Evolutionary conservation across 2,888 invertebrate species (phyloP).

Genomic region (Drosophila maculinotata): DNA sequence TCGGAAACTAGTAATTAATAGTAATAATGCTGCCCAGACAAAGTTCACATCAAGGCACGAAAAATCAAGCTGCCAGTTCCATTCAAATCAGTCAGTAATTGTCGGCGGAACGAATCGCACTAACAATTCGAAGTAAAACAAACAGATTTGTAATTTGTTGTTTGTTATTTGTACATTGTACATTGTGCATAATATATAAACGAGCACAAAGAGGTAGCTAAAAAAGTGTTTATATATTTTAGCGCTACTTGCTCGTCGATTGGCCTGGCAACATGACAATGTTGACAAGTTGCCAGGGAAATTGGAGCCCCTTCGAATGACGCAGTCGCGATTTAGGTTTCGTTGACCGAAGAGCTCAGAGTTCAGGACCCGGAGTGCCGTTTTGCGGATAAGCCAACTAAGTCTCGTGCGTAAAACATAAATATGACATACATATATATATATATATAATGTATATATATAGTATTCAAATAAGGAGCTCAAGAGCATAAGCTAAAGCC

Average conservation of each 20-base stretch:
- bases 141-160: slow-evolving; percentile 15
- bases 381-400: slow-evolving; percentile 15
- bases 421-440: too few species aligned
- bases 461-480: not conserved
- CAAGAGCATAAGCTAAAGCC: slow-evolving; percentile 32
- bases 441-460: too few species aligned
- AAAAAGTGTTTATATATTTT: slow-evolving; percentile 15
- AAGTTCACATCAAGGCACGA: slow-evolving; percentile 48
- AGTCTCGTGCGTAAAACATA: slow-evolving; percentile 63
- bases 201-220: slow-evolving; percentile 18
- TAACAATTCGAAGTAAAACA: slow-evolving; percentile 11
- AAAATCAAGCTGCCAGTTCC: slow-evolving; percentile 20
- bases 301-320: slow-evolving; percentile 7
- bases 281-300: slow-evolving; percentile 44
- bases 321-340: slow-evolving; percentile 40
- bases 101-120: slow-evolving; percentile 43
- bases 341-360: slow-evolving; percentile 14
- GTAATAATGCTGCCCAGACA: slow-evolving; percentile 33
- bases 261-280: slow-evolving; percentile 66
- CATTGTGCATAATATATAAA: slow-evolving; percentile 8
- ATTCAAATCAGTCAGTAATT: slow-evolving; percentile 32
- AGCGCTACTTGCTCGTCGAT: slow-evolving; percentile 36
- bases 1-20: slow-evolving; percentile 51
- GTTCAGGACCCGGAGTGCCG: slow-evolving; percentile 20
- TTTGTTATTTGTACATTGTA: too few species aligned